Base-by-base conservation (phyloP, 1,140 invertebrate genomes). In the Drosophila ambigua region DNA sequence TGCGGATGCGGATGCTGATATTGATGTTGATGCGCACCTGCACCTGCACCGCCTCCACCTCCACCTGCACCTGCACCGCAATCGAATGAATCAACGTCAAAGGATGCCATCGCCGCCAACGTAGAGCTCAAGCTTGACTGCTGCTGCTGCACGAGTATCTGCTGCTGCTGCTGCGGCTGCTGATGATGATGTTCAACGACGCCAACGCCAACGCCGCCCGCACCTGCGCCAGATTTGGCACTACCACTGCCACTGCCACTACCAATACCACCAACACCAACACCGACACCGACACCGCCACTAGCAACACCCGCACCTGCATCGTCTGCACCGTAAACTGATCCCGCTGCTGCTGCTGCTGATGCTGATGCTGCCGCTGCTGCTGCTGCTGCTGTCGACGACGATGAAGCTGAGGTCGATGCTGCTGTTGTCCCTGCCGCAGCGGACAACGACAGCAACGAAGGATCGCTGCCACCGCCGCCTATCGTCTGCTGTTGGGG, bases 271-370 rank as follows among this genome's bases (percentile, higher is more conserved):
- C 72, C 76, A 81, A 72, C 52, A 78, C 85, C 75, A 72, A 82
- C 82, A 87, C 35, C 35, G 4, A 80, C 85, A 92, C 85, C 90
- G 80, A 85, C 88, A 90, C 88, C 80, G 87, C 77, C 81, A 90
- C 82, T 76, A 84, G 90, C 79, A 88, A 84, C 84, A 77, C 73
- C 79, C 79, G 83, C 83, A 87, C 83, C 83, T 88, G 83, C 83
- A 88, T 88, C 83, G 67, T 88, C 83, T 53, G 83, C 83, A 82
- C 83, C 83, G 72, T 88, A 85, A 74, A 85, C 67, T 48, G 78
- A 57, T 31, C 57, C 67, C 72, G 69, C 51, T 31, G 68, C 58
- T 52, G 79, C 26, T 43, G 64, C 60, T 45, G 62, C 59, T 39
- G 63, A 55, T 16, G 72, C 49, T 41, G 72, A 52, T 39, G 72